A percentile compares a stretch with the other conserved stretches of the same genome.
These are phyloP conservation scores for Pollachius pollachius DNA, from an alignment of 2,113 vertebrate species.

Conservation along the genomic window DNA sequence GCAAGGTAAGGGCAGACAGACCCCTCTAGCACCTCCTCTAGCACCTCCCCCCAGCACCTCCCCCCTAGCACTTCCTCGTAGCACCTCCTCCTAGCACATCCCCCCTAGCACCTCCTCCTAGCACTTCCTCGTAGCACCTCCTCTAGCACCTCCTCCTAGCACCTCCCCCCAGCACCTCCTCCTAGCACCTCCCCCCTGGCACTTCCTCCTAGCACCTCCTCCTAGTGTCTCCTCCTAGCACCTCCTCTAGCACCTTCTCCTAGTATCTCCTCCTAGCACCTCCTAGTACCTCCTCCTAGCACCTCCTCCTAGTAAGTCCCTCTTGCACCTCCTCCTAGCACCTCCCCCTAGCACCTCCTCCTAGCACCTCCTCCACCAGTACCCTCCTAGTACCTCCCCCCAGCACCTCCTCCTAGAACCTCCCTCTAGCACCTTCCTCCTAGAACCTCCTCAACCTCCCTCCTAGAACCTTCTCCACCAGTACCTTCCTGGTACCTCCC, in stretches of 20 bases:
- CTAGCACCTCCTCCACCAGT: background rate
- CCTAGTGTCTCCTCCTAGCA: conserved; percentile 2
- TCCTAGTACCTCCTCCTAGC: conserved; percentile 19
- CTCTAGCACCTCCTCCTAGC: background rate
- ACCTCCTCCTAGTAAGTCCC: conserved; percentile 22
- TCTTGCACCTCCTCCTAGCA: background rate
- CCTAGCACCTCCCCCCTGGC: conserved; percentile 20
- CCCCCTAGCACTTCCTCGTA: conserved; percentile 22
- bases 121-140: background rate
- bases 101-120: conserved; percentile 8
- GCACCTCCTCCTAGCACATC: conserved; percentile 22
- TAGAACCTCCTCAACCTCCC: no score
- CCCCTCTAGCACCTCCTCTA: conserved; percentile 31
- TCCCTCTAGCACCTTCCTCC: conserved; percentile 8
- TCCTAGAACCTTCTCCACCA: no score
- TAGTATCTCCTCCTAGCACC: conserved; percentile 6
- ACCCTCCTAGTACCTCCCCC: conserved; percentile 24
- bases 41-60: conserved; percentile 40
- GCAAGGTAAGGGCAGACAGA: conserved; percentile 84
- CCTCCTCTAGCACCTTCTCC: no score
- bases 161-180: conserved; percentile 46
- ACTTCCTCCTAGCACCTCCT: conserved; percentile 25
- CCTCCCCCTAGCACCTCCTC: no score
- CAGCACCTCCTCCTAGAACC: conserved; percentile 10
- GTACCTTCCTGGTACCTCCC: no score